phyloP scores from a whole-genome alignment of 2,797 vertebrate genomes.

The Xenops minutus region DNA sequence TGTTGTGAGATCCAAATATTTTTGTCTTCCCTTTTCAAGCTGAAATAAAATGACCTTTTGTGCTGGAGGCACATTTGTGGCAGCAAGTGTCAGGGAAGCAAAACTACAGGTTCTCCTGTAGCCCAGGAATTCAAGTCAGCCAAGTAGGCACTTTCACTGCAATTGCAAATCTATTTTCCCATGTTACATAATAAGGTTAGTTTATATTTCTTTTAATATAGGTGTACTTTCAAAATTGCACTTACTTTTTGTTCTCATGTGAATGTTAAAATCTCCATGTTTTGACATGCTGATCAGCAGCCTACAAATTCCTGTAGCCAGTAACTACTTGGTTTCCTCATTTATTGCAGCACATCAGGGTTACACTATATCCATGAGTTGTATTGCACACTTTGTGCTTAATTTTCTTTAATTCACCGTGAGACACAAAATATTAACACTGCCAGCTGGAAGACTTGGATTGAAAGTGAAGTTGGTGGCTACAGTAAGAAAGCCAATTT shows the following conservation, averaged over 20 bases:
- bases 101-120: not conserved
- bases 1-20: not conserved
- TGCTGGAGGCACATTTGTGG: not conserved
- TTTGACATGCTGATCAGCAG: not conserved
- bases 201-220: not conserved
- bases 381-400: not conserved
- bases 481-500: conserved; percentile 23
- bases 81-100: not conserved
- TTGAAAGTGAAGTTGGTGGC: not conserved
- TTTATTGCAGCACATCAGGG: not conserved
- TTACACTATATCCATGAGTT: not conserved
- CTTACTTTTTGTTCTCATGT: not conserved
- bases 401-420: conserved; percentile 5
- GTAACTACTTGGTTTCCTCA: not conserved
- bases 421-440: conserved; percentile 9
- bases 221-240: not conserved
- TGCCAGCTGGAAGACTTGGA: not conserved
- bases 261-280: not conserved
- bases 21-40: not conserved
- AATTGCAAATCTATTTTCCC: not conserved
- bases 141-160: not conserved
- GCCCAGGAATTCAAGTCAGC: accelerated
- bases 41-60: not conserved
- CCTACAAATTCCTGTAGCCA: not conserved
- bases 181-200: not conserved